Evolutionary conservation across 2,113 vertebrate genomes (phyloP), one percentile per base, ranked within the genome.

Genomic region (Merops nubicus): DNA sequence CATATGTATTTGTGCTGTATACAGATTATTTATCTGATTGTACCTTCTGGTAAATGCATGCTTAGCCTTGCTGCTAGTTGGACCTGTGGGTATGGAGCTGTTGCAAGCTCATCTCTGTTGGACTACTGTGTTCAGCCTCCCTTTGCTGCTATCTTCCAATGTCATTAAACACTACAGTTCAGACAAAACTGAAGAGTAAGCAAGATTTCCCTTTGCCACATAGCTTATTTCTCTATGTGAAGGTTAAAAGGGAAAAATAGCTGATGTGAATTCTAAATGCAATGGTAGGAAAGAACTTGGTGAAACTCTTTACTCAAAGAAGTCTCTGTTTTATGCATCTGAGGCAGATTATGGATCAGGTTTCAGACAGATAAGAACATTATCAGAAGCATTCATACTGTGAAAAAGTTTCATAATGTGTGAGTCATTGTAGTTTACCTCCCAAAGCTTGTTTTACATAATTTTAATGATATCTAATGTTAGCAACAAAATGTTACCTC

Each of bases 31-130:
- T 50, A 11, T 19, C 3, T 25, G 8, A 13, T 5, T 47, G 15
- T 34, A 2, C 5, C 13, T 3, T 1, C 14, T 64, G 25, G 11
- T 40, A 77, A 63, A 40, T 12, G 3, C 0, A 3, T 33, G 33
- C 4, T 56, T 4, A 69, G 12, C 11, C 12, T 56, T 64, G 15
- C 5, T 42, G 4, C 7, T 47, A 6, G 12, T 21, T 4, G 2
- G 11, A 43, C 8, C 22, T 77, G 2, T 13, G 18, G 8, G 6
- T 29, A 31, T 12, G 18, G 8, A 29, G 5, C 4, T 67, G 23
- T 26, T 14, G 4, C 5, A 88, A 13, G 6, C 12, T 68, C 10
- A 2, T 9, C 5, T 36, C 21, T 67, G 5, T 19, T 70, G 25
- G 15, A 4, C 13, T 67, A 10, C 36, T 53, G 19, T 15, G 70